phyloP scores from a whole-genome alignment of 2,113 vertebrate species.

The Sporophila hypoxantha region DNA sequence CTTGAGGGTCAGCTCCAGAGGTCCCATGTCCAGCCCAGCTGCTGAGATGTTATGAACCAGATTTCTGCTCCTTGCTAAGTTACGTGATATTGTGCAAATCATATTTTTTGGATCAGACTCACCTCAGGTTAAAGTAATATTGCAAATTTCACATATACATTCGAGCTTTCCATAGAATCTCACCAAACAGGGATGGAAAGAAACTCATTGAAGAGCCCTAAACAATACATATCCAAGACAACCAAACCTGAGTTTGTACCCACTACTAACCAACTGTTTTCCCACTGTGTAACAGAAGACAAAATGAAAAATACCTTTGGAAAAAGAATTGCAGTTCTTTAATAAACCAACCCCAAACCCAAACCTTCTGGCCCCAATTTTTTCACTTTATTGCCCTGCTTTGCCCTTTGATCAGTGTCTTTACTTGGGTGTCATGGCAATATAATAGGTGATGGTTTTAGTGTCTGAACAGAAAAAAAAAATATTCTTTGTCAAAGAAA shows the following conservation, averaged over 20 bases:
- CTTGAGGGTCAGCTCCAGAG: not conserved
- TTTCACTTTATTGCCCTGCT: constrained; percentile 36
- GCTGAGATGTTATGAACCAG: not conserved
- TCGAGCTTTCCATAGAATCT: not conserved
- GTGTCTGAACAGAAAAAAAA: constrained; percentile 26
- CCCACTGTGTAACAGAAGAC: not conserved
- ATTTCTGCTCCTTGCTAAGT: not conserved
- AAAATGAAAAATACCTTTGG: constrained; percentile 51
- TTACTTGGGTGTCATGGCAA: constrained; percentile 42
- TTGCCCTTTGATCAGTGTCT: constrained; percentile 56
- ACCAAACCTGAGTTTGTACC: not conserved
- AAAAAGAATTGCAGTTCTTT: constrained; percentile 1
- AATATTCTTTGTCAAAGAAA: constrained; percentile 33
- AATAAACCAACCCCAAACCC: constrained; percentile 16
- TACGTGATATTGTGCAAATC: not conserved
- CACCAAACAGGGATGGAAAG: not conserved
- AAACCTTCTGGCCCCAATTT: constrained; percentile 11
- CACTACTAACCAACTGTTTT: not conserved
- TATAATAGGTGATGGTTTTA: constrained; percentile 57
- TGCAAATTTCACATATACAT: not conserved
- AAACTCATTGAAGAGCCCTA: not conserved
- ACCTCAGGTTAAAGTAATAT: not conserved
- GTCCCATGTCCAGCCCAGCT: not conserved
- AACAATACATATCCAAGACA: not conserved
- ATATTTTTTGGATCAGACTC: not conserved